phyloP scores from a whole-genome alignment of 2,113 vertebrate genomes.

The Scomber japonicus region DNA sequence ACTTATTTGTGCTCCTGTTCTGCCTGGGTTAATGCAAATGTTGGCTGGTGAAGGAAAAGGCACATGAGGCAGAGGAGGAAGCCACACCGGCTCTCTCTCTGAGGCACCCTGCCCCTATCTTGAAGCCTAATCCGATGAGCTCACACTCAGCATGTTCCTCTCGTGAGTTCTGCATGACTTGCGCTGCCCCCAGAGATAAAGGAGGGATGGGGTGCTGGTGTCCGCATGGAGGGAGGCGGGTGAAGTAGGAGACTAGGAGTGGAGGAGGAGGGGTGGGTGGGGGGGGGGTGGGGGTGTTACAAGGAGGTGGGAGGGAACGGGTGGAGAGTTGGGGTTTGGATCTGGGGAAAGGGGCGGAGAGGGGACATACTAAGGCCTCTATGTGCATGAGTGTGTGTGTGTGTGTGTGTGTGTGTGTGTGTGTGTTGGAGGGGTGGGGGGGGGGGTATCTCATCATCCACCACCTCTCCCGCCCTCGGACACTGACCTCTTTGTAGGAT shows the following conservation, averaged over 20 bases:
- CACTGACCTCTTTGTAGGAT: slow-evolving; percentile 83
- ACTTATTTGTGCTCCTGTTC: slow-evolving; percentile 25
- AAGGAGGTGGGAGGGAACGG: slow-evolving; percentile 58
- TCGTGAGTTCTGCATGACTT: slow-evolving; percentile 86
- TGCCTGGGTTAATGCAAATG: slow-evolving; percentile 29
- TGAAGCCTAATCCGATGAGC: slow-evolving; percentile 82
- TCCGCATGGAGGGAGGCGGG: slow-evolving; percentile 47
- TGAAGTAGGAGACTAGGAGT: slow-evolving; percentile 1
- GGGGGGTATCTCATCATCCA: slow-evolving; percentile 53
- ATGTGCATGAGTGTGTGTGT: slow-evolving; percentile 52
- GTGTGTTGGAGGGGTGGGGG: slow-evolving; percentile 17
- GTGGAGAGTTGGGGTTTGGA: slow-evolving; percentile 43
- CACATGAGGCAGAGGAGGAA: slow-evolving; percentile 53
- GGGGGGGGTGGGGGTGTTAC: slow-evolving; percentile 17
- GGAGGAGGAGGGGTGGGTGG: neutral
- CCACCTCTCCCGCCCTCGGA: slow-evolving; percentile 65
- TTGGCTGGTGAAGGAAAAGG: slow-evolving; percentile 35
- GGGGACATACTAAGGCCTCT: slow-evolving; percentile 54
- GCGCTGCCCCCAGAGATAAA: slow-evolving; percentile 81
- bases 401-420: slow-evolving; percentile 49
- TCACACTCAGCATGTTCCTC: slow-evolving; percentile 83
- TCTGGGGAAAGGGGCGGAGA: slow-evolving; percentile 50
- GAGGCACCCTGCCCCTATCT: slow-evolving; percentile 70
- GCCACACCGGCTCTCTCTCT: slow-evolving; percentile 34
- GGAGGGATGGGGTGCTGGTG: slow-evolving; percentile 66